Evolutionary conservation across 1,140 invertebrate genomes (phyloP).

Genomic region (Diabrotica virgifera): DNA sequence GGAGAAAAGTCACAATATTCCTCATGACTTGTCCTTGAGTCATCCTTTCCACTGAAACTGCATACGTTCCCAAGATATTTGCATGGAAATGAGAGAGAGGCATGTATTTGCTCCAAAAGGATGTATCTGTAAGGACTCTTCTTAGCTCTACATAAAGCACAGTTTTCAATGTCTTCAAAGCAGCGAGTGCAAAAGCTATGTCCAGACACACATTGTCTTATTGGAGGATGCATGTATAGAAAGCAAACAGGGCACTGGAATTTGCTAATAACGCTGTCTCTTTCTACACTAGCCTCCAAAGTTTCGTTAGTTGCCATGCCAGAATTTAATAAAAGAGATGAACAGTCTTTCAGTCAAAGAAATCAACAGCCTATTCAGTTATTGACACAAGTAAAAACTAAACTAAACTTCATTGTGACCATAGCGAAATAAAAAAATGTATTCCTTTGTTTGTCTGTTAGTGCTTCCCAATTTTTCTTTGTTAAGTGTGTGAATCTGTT

Average conservation of each 20-base stretch:
- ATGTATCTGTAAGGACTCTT: not conserved
- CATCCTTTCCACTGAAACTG: not conserved
- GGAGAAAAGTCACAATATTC: not conserved
- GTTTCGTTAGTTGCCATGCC: too few species aligned
- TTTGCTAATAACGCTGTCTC: not conserved
- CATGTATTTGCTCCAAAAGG: not conserved
- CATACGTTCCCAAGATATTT: not conserved
- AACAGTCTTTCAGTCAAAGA: too few species aligned
- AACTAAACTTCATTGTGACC: too few species aligned
- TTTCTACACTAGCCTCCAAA: too few species aligned
- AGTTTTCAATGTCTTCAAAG: slow-evolving; percentile 4
- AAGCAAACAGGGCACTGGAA: slow-evolving; percentile 10
- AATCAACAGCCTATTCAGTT: too few species aligned
- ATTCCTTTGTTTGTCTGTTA: too few species aligned
- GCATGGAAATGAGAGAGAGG: not conserved
- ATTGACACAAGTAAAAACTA: too few species aligned
- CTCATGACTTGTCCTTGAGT: not conserved
- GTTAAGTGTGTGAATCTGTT: too few species aligned
- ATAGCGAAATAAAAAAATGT: too few species aligned
- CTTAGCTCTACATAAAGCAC: not conserved
- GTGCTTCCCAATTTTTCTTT: too few species aligned
- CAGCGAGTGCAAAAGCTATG: slow-evolving; percentile 1
- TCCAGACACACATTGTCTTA: not conserved
- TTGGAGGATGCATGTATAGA: slow-evolving; percentile 7
- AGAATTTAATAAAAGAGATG: too few species aligned